phyloP scores from a whole-genome alignment of 2,113 vertebrate species.

The Morone chrysops region DNA sequence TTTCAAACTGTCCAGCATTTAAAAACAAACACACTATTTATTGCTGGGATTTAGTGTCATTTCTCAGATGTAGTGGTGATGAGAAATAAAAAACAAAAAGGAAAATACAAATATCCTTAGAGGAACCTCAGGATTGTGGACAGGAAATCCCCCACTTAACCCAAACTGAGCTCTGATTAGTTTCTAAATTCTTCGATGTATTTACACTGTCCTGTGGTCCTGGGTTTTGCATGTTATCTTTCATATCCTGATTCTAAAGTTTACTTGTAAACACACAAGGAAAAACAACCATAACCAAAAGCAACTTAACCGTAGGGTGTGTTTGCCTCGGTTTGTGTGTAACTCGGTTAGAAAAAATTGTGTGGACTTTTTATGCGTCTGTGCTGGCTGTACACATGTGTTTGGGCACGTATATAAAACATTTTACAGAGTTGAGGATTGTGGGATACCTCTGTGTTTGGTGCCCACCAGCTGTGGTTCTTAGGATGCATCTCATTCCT shows the following conservation, averaged over 20 bases:
- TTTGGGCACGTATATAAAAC: background rate
- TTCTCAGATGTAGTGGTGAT: background rate
- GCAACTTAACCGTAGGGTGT: background rate
- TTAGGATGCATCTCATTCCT: background rate
- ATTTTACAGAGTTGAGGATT: conserved; percentile 13
- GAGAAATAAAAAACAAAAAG: background rate
- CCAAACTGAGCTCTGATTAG: background rate
- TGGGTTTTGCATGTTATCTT: background rate
- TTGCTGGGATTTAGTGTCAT: background rate
- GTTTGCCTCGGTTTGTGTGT: background rate
- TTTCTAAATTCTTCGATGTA: background rate
- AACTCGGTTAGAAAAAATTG: background rate
- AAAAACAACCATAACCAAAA: background rate
- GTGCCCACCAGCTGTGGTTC: background rate
- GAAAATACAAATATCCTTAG: background rate
- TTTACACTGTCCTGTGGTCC: background rate
- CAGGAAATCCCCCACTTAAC: conserved; percentile 13
- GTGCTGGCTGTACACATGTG: conserved; percentile 14
- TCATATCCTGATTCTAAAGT: background rate
- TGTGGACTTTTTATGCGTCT: background rate
- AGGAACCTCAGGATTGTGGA: background rate
- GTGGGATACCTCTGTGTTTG: background rate
- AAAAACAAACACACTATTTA: background rate
- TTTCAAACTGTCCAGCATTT: background rate
- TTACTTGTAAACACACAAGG: background rate